Base-by-base conservation (phyloP, 2,888 invertebrate genomes). In the Escarpia spicata region DNA sequence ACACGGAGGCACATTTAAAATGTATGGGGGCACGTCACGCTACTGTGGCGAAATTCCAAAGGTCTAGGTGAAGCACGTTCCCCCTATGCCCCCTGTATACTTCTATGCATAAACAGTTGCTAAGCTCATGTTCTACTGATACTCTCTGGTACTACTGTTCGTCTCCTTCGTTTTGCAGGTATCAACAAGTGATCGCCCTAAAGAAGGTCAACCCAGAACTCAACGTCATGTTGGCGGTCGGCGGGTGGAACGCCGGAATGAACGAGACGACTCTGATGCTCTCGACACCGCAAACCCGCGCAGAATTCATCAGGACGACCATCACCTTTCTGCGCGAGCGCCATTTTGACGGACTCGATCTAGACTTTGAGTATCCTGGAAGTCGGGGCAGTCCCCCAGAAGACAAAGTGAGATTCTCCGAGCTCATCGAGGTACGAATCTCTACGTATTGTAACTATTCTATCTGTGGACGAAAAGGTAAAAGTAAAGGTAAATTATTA, bases 171-270 rank as follows among this genome's bases (percentile, higher is more conserved):
- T 26, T 3, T n/a, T 75, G 75, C n/a, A 75, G 75, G 75, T 75
- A 75, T 75, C 75, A 75, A 75, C 26, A 75, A 75, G 75, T 75
- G n/a, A 75, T 75, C 26, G 75, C 19, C 19, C 75, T 95, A 43
- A 95, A 95, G 94, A 93, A 94, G 89, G 91, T 92, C 90, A 94
- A 95, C 92, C 94, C 94, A 0, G 92, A 94, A 19, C 93, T 95
- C 91, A 95, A 94, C 92, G 94, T 95, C 12, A 93, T 95, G 92
- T 91, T 95, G 19, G 95, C 95, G 43, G 94, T 95, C 43, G 95
- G 95, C 6, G 95, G 95, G 3, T 96, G 96, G 96, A 94, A 94
- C 90, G 94, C 95, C 93, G 95, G 95, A 26, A 95, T 95, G 58
- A 92, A 94, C 52, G 37, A 37, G 45, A 91, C 58, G 52, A 45